A percentile compares a stretch with the other conserved stretches of the same genome.
phyloP scores from a whole-genome alignment of 2,797 vertebrate species.

The Crenuchus spilurus region DNA sequence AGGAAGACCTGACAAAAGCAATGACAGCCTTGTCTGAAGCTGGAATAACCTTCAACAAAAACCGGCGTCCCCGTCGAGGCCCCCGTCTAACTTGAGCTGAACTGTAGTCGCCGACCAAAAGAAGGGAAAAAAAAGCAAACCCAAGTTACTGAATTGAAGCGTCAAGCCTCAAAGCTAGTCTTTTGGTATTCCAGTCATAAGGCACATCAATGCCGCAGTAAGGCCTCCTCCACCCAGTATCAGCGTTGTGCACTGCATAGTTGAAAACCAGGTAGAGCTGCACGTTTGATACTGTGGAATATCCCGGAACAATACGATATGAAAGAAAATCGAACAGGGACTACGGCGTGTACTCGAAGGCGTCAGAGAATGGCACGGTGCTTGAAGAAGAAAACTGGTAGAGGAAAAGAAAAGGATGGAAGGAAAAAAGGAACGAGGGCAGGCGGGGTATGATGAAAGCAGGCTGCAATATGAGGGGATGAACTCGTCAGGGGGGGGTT shows the following conservation, averaged over 20 bases:
- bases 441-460: constrained; percentile 64
- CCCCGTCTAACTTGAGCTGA: constrained; percentile 63
- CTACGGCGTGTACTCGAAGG: constrained; percentile 55
- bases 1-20: constrained; percentile 68
- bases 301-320: constrained; percentile 64
- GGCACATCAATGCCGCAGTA: constrained; percentile 72
- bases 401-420: not conserved
- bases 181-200: constrained; percentile 69
- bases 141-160: constrained; percentile 61
- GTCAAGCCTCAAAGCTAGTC: constrained; percentile 65
- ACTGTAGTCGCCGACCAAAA: constrained; percentile 33
- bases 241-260: constrained; percentile 69
- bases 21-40: constrained; percentile 64
- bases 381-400: constrained; percentile 9
- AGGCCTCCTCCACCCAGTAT: constrained; percentile 51
- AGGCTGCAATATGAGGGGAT: constrained; percentile 43
- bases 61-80: constrained; percentile 57
- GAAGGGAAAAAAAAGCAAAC: constrained; percentile 46
- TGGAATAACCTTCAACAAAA: constrained; percentile 65
- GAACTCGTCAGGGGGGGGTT: constrained; percentile 54
- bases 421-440: constrained; percentile 29
- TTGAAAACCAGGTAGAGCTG: constrained; percentile 68
- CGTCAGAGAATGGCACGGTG: not conserved
- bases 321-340: constrained; percentile 55
- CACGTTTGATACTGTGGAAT: constrained; percentile 54